phyloP scores from a whole-genome alignment of 2,888 invertebrate species.

The Nomada ruficornis region DNA sequence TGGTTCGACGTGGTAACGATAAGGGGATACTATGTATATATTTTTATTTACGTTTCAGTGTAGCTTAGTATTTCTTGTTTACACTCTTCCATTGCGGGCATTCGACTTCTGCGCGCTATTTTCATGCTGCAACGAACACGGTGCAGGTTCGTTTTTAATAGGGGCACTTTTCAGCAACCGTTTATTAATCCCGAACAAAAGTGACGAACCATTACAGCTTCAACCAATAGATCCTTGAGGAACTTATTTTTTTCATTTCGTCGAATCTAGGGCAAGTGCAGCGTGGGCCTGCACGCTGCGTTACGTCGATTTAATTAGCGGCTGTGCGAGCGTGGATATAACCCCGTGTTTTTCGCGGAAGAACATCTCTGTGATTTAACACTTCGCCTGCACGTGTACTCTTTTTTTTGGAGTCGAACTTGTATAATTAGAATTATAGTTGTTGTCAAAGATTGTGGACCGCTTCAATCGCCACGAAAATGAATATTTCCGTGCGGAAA shows the following conservation, averaged over 20 bases:
- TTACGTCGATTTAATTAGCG: conserved; percentile 46
- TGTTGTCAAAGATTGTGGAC: background rate
- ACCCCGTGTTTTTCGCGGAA: conserved; percentile 14
- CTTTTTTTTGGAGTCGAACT: background rate
- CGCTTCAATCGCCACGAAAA: conserved; percentile 18
- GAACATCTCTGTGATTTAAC: background rate
- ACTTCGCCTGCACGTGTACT: background rate
- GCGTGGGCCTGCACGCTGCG: background rate
- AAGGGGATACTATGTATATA: too few species aligned
- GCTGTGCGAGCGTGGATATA: background rate
- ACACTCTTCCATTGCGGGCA: too few species aligned
- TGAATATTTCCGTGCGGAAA: conserved; percentile 11
- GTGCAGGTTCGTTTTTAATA: conserved; percentile 19
- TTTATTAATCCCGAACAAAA: background rate
- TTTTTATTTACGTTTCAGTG: too few species aligned
- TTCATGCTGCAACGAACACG: conserved; percentile 5
- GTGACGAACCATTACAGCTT: conserved; percentile 5
- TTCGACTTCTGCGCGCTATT: conserved; percentile 3
- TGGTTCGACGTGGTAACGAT: too few species aligned
- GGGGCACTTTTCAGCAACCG: background rate
- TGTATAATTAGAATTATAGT: too few species aligned
- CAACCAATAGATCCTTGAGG: conserved; percentile 12
- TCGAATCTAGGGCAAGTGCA: conserved; percentile 51
- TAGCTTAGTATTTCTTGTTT: too few species aligned
- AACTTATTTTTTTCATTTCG: conserved; percentile 24